A percentile compares a stretch with the other conserved stretches of the same genome.
Conservation (phyloP, 1,140 invertebrate species). For the Solen grandis region DNA sequence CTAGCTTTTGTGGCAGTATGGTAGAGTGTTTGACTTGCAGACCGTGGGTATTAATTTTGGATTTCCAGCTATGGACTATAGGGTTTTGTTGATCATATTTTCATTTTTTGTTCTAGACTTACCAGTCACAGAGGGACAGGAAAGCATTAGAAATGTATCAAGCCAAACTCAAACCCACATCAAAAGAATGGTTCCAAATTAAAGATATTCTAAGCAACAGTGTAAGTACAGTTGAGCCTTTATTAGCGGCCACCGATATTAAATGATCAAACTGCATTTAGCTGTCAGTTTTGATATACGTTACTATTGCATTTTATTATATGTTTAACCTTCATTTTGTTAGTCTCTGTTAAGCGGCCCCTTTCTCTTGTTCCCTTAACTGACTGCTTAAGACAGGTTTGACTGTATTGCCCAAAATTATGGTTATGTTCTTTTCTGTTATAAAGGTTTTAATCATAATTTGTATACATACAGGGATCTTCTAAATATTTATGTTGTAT, state of each 20-base stretch:
- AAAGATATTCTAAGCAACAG: constrained; percentile 31
- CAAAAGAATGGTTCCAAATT: constrained; percentile 43
- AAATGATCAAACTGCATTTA: too few relatives aligned
- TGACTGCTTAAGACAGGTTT: not conserved
- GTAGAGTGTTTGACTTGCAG: not conserved
- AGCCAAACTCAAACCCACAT: constrained; percentile 28
- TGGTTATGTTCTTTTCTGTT: too few relatives aligned
- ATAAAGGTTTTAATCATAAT: too few relatives aligned
- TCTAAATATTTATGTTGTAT: too few relatives aligned
- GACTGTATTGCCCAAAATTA: not conserved
- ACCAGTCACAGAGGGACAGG: constrained; percentile 15
- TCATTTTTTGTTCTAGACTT: constrained; percentile 29
- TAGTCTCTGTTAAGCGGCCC: not conserved
- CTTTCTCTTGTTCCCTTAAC: not conserved
- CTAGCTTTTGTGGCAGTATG: not conserved
- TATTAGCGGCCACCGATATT: not conserved
- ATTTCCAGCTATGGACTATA: not conserved
- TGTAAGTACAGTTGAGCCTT: constrained; percentile 9
- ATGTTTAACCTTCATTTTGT: not conserved
- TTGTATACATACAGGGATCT: too few relatives aligned
- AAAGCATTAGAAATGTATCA: constrained; percentile 26
- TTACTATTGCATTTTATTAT: not conserved
- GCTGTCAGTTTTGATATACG: too few relatives aligned
- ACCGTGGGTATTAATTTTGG: not conserved
- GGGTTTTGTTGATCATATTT: not conserved